phyloP scores from a whole-genome alignment of 2,113 vertebrate genomes.

The Nasalis larvatus region DNA sequence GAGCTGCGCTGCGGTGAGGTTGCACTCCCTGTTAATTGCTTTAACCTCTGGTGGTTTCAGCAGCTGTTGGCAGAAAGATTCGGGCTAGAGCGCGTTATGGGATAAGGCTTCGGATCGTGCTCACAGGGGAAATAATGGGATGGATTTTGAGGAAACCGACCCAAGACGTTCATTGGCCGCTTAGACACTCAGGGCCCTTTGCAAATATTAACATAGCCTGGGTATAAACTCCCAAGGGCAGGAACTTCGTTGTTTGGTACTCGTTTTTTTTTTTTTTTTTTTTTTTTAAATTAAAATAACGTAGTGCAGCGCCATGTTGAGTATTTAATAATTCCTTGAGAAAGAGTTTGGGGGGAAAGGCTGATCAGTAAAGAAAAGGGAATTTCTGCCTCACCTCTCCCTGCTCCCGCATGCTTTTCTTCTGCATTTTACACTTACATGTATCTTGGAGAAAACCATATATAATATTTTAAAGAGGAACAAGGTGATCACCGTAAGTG shows the following conservation, averaged over 20 bases:
- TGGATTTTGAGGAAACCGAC: neutral
- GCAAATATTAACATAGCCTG: neutral
- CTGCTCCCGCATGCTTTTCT: neutral
- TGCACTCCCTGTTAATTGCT: neutral
- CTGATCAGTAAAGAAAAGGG: neutral
- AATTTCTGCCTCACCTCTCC: accelerated
- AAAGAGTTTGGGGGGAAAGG: neutral
- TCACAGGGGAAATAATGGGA: neutral
- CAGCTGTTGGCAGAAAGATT: neutral
- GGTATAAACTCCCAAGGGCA: neutral
- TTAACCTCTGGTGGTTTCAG: neutral
- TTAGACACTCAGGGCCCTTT: neutral
- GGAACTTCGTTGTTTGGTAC: neutral
- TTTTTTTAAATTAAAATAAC: neutral
- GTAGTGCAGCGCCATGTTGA: neutral
- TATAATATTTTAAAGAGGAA: neutral
- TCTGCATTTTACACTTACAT: neutral
- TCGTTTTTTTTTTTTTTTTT: neutral
- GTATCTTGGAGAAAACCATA: neutral
- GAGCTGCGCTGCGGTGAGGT: neutral
- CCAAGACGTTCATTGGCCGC: neutral
- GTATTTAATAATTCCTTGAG: neutral
- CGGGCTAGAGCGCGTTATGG: neutral
- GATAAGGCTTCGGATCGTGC: neutral
- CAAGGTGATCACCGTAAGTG: accelerated